Percentiles rank a stretch among this genome's conserved stretches.
phyloP scores from a whole-genome alignment of 2,113 vertebrate genomes.

The Zeus faber region DNA sequence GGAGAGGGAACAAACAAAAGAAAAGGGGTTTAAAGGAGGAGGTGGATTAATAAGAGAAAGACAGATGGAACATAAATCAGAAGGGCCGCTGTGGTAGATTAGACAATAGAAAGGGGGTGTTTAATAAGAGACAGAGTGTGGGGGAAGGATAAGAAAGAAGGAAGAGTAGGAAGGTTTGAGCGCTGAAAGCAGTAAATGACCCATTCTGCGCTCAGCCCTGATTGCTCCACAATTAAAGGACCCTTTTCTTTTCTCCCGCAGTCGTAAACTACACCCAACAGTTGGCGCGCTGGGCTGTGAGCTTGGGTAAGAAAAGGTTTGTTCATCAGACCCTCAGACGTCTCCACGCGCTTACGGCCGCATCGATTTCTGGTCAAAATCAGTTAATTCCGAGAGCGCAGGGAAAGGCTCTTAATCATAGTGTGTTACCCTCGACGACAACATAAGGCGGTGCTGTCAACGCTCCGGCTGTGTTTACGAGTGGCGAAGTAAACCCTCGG shows the following conservation, averaged over 20 bases:
- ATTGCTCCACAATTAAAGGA: constrained; percentile 69
- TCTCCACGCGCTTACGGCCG: neutral
- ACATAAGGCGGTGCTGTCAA: neutral
- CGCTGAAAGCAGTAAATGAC: constrained; percentile 54
- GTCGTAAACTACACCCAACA: constrained; percentile 40
- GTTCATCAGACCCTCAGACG: neutral
- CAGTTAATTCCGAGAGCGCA: too few species aligned
- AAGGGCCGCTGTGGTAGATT: too few species aligned
- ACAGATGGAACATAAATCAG: too few species aligned
- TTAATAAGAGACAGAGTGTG: neutral
- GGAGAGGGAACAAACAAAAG: too few species aligned
- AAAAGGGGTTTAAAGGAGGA: too few species aligned
- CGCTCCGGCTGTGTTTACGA: constrained; percentile 8
- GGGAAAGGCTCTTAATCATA: constrained; percentile 11
- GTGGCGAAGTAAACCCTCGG: constrained; percentile 2
- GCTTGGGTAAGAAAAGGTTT: neutral
- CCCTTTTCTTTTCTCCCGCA: constrained; percentile 60
- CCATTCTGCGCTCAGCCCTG: constrained; percentile 65
- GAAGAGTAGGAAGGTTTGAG: constrained; percentile 28
- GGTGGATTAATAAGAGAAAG: too few species aligned
- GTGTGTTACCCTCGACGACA: constrained; percentile 9
- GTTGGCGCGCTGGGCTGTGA: constrained; percentile 25
- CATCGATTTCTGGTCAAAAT: constrained; percentile 50
- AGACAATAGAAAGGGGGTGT: neutral
- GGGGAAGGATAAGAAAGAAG: neutral